Evolutionary conservation across 2,113 vertebrate species (phyloP), one percentile per base, ranked within the genome.

Genomic region (Melozone crissalis): DNA sequence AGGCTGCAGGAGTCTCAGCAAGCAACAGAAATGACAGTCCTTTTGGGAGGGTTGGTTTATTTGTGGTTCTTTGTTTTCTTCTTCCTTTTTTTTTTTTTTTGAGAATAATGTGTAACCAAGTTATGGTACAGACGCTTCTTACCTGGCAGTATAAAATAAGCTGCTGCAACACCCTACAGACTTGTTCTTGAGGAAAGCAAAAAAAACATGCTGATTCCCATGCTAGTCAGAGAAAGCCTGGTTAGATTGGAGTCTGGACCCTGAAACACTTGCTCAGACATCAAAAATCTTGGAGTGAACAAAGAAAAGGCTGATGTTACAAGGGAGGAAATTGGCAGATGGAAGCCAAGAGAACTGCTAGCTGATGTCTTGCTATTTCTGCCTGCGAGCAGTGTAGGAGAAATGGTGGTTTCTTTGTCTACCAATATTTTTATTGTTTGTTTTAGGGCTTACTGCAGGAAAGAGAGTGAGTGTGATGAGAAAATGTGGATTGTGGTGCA

Each of bases 401-500:
- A 74, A 95, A 78, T 76, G 52, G 39, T 67, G 30, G 7, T 66
- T 85, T 83, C 46, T 96, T 77, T 84, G 44, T 61, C 68, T 71
- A 27, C 13, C 11, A 31, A n/a, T 81, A 33, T 11, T 75, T 93
- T 89, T 86, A 43, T 59, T 91, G 87, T 52, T 91, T 82, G 22
- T 88, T 93, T 94, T 77, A 80, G 30, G 49, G 39, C 65, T 94
- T 87, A 47, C 33, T 90, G 52, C 16, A 81, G 67, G 79, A 92
- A 95, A 61, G 43, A 93, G 77, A 93, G 37, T 41, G 80, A 87
- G 33, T 35, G 35, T 74, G 39, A 90, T 88, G 76, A 90, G 85
- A 88, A 91, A 94, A 92, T 1, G 4, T 57, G 76, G 74, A 73
- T 66, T 87, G 1, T 46, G 51, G 21, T 63, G 52, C 58, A 69